Conservation (phyloP, 2,888 invertebrate species). For the Phymatocera aterrima region DNA sequence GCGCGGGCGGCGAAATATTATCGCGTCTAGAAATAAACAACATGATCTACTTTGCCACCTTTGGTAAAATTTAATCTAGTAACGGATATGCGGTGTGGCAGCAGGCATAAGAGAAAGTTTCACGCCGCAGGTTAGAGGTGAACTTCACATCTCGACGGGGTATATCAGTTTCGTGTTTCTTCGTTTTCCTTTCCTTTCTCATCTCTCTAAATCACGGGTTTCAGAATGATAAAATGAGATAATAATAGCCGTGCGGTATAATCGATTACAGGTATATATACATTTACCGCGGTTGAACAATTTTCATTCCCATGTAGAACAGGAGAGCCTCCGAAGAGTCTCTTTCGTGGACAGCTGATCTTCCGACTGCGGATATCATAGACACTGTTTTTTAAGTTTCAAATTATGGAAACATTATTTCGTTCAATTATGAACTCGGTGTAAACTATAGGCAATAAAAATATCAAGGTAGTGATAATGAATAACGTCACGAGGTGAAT, state of each 20-base stretch:
- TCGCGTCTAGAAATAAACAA: conserved; percentile 22
- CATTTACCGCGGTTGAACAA: not conserved
- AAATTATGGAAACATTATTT: not conserved
- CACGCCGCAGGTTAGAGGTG: not conserved
- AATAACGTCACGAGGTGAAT: not conserved
- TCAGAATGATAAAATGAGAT: not conserved
- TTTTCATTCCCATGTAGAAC: too few relatives aligned
- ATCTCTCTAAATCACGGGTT: not conserved
- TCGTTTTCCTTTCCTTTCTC: not conserved
- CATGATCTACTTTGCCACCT: conserved; percentile 33
- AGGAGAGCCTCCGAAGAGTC: too few relatives aligned
- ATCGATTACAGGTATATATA: not conserved
- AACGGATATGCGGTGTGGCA: not conserved
- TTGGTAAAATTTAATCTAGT: conserved; percentile 2
- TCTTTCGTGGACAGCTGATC: too few relatives aligned
- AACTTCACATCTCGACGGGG: not conserved
- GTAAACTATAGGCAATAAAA: not conserved
- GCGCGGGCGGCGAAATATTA: conserved; percentile 16
- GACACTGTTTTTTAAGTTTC: not conserved
- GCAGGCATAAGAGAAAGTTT: conserved; percentile 11
- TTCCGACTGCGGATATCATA: too few relatives aligned
- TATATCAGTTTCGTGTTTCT: not conserved
- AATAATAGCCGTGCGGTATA: too few relatives aligned
- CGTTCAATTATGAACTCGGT: not conserved
- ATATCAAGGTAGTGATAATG: not conserved